These are phyloP conservation scores for Pseudomyrmex sp. DNA, from an alignment of 1,140 invertebrate species.

Conservation along the genomic window DNA sequence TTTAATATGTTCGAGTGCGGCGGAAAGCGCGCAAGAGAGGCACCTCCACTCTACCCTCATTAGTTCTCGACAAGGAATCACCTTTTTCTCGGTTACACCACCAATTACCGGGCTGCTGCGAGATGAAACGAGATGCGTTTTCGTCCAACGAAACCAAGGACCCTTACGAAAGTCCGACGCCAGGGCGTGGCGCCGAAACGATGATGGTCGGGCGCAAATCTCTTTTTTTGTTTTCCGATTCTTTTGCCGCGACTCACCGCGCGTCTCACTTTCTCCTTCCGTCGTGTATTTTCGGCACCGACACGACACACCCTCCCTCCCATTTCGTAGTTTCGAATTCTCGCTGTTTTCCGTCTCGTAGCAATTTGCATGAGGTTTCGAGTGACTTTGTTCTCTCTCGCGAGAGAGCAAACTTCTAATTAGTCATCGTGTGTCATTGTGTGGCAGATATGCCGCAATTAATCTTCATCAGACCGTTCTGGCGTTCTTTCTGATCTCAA, in stretches of 20 bases:
- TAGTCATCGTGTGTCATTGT: conserved; percentile 18
- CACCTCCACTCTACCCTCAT: conserved; percentile 29
- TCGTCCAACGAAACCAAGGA: conserved; percentile 37
- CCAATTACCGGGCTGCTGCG: conserved; percentile 39
- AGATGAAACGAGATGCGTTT: conserved; percentile 52
- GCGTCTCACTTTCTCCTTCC: not conserved
- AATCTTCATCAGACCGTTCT: not conserved
- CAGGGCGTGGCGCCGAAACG: conserved; percentile 53
- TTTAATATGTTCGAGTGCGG: conserved; percentile 15
- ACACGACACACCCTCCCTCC: not conserved
- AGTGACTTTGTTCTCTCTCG: not conserved
- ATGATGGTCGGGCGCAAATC: conserved; percentile 44
- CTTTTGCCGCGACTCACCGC: not conserved
- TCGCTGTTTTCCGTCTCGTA: not conserved
- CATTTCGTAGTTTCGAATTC: not conserved
- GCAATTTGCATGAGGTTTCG: conserved; percentile 15
- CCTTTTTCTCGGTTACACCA: conserved; percentile 52
- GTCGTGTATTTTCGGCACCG: conserved; percentile 24
- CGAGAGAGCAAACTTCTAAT: conserved; percentile 29
- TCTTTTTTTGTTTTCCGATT: conserved; percentile 49
- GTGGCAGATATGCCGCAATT: not conserved
- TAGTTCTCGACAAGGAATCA: conserved; percentile 45
- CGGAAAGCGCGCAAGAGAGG: conserved; percentile 16
- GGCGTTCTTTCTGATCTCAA: not conserved
- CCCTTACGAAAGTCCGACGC: conserved; percentile 15